Evolutionary conservation across 2,113 vertebrate species (phyloP).

Genomic region (Mesembrinibis cayennensis): DNA sequence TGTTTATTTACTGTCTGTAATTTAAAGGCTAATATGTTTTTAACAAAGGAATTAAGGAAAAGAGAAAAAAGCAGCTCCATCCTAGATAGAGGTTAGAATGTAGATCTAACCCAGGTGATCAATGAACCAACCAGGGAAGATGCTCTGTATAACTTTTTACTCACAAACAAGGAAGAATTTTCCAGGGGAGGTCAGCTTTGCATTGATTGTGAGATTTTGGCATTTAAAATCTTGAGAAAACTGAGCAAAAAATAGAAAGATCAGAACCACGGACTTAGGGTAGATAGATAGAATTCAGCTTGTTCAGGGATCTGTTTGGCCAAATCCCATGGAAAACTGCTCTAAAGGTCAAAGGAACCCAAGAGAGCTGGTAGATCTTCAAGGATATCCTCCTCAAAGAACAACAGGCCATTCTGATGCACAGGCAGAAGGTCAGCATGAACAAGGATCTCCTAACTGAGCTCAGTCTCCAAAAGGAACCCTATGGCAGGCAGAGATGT

Average conservation of each 20-base stretch:
- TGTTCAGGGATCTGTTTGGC: neutral
- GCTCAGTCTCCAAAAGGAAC: neutral
- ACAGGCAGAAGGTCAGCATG: neutral
- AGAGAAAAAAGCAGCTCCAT: neutral
- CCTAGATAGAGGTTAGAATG: neutral
- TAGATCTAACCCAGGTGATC: neutral
- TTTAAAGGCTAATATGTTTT: neutral
- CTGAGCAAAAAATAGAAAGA: neutral
- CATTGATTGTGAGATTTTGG: neutral
- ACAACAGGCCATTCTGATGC: neutral
- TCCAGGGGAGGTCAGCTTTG: neutral
- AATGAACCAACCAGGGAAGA: neutral
- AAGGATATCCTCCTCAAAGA: neutral
- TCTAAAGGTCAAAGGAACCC: neutral
- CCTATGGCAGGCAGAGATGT: neutral
- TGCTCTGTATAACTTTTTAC: neutral
- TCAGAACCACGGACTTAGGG: neutral
- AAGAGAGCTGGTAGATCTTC: neutral
- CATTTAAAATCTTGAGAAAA: neutral
- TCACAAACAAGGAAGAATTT: neutral
- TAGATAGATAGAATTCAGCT: neutral
- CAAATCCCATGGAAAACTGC: neutral
- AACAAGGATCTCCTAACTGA: rapidly evolving
- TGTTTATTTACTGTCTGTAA: neutral
- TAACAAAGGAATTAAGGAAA: neutral